Evolutionary conservation across 2,888 invertebrate genomes (phyloP), one percentile per base, ranked within the genome.

Genomic region (Ectropis crepuscularia): DNA sequence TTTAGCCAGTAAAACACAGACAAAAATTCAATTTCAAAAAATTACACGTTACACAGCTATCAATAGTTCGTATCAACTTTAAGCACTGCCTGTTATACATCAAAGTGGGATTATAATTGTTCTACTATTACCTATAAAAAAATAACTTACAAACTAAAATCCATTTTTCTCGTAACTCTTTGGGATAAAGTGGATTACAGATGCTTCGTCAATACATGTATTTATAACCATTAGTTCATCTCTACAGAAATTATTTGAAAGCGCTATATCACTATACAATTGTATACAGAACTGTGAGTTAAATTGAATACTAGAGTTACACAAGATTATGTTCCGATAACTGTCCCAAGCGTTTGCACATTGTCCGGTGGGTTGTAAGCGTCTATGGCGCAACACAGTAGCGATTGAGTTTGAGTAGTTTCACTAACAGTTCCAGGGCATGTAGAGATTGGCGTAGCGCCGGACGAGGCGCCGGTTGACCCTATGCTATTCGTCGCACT

Each of bases 401-500:
- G 9, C n/a, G 39, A 46, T 28, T 28, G 16, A n/a, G 16, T 28
- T 28, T 28, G 16, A 28, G 36, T 51, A 45, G 55, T 51, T 75
- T 37, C 36, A 28, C 45, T 81, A 90, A 71, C 89, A 87, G 68
- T 90, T 81, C 92, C 92, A 92, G 12, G 92, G 92, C 67, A 91
- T 90, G 79, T 89, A 92, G 68, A 92, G 78, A 77, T 92, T 92
- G 66, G 80, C 86, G 75, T 86, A 89, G 74, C 90, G 91, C 76
- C 90, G 89, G 85, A 91, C 53, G 6, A 90, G 76, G 83, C 90
- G 92, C 80, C 90, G 89, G 79, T 91, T 89, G 43, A 89, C 86
- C 89, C 88, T 81, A 82, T 90, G 90, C 91, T 92, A 92, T 87
- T 91, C 87, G 49, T 90, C 88, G 72, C 95, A 95, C 83, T 94